Evolutionary conservation across 2,888 invertebrate genomes (phyloP).

Genomic region (Bimastos eiseni): DNA sequence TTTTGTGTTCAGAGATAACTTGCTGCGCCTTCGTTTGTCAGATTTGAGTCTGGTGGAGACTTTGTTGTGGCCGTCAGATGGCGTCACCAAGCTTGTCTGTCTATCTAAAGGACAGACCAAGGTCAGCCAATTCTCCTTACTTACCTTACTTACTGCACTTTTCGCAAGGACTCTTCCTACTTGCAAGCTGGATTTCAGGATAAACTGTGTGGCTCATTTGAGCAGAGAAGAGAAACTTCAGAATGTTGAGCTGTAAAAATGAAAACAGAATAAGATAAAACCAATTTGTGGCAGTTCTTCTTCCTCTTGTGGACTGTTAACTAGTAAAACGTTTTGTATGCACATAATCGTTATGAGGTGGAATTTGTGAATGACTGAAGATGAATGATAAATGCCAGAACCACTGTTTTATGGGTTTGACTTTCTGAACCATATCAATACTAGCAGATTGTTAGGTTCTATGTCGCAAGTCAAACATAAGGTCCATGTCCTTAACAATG

Average conservation of each 20-base stretch:
- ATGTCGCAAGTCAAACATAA: background rate
- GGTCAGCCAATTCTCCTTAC: conserved; percentile 13
- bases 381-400: background rate
- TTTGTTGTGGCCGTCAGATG: conserved; percentile 18
- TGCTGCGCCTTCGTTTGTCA: conserved; percentile 26
- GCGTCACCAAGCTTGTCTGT: background rate
- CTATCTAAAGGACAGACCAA: conserved; percentile 26
- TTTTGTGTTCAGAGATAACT: conserved; percentile 27
- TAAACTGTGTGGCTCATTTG: background rate
- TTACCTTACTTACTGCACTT: background rate
- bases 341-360: background rate
- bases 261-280: background rate
- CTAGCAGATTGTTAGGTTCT: background rate
- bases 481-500: background rate
- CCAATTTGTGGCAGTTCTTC: background rate
- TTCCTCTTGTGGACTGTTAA: background rate
- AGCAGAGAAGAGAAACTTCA: background rate
- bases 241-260: background rate
- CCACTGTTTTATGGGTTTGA: background rate
- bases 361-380: background rate
- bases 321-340: background rate
- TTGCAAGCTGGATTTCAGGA: background rate
- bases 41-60: conserved; percentile 28
- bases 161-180: background rate
- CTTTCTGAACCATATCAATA: background rate